Conservation (phyloP, 2,113 vertebrate genomes). For the Erinaceus europaeus region DNA sequence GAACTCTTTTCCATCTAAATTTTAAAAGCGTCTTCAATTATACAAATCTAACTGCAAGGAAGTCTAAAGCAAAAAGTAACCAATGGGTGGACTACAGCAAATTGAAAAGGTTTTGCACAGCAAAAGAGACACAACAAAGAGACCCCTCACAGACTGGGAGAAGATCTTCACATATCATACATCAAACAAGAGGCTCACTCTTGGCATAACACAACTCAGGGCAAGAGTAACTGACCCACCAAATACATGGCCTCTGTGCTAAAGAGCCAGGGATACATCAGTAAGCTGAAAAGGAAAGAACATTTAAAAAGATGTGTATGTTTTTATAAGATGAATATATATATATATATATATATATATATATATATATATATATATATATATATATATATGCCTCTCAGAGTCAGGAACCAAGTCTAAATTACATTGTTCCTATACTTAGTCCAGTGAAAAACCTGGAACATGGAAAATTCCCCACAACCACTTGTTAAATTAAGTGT, state of each 20-base stretch:
- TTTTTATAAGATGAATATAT: neutral
- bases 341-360: too few relatives aligned
- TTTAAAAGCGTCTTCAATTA: too few relatives aligned
- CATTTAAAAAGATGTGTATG: neutral
- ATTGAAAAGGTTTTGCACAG: too few relatives aligned
- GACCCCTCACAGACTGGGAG: too few relatives aligned
- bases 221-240: neutral
- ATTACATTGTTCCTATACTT: neutral
- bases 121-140: too few relatives aligned
- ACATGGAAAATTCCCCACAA: neutral
- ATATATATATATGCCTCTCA: too few relatives aligned
- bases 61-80: too few relatives aligned
- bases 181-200: neutral
- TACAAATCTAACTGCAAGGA: too few relatives aligned
- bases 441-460: neutral
- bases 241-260: neutral
- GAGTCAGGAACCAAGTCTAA: neutral
- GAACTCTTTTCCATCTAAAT: too few relatives aligned
- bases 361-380: too few relatives aligned
- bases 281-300: neutral
- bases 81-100: too few relatives aligned
- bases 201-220: neutral
- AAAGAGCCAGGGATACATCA: neutral
- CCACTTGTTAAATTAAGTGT: neutral
- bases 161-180: too few relatives aligned